Conservation (phyloP, 53 echinoderm and acorn worm genomes). For the Arbacia lixula region DNA sequence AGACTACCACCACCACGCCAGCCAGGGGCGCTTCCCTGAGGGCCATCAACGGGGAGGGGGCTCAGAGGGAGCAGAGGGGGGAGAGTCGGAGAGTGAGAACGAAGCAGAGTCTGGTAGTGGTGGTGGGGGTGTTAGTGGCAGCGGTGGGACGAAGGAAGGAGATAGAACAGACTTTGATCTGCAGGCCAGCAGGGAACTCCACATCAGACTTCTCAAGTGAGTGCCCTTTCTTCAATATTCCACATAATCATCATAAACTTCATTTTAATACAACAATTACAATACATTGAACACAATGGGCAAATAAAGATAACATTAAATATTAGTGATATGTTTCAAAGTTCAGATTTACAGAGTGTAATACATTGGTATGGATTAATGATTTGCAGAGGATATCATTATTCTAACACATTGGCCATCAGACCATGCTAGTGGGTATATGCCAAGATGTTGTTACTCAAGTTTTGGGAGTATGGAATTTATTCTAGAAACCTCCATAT, state of each 20-base stretch:
- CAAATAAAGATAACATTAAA: not conserved
- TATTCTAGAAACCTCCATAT: too few species aligned
- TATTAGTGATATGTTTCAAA: too few species aligned
- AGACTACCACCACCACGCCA: slow-evolving; percentile 86
- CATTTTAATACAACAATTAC: not conserved
- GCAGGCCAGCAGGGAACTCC: slow-evolving; percentile 59
- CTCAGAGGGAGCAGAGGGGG: slow-evolving; percentile 4
- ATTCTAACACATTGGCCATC: too few species aligned
- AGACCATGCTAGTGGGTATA: too few species aligned
- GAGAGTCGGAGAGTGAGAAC: not conserved
- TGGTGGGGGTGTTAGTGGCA: not conserved
- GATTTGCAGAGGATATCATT: too few species aligned
- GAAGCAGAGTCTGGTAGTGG: not conserved
- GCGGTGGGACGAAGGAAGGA: slow-evolving; percentile 1
- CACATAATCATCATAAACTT: too few species aligned
- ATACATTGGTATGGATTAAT: too few species aligned
- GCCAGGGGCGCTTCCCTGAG: slow-evolving; percentile 22
- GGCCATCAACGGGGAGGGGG: slow-evolving; percentile 1
- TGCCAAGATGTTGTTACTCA: too few species aligned
- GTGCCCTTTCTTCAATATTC: too few species aligned
- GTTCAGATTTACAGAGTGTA: too few species aligned
- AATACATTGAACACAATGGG: not conserved
- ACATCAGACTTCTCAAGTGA: slow-evolving; percentile 63
- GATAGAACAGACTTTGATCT: slow-evolving; percentile 50
- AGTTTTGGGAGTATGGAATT: too few species aligned